phyloP scores from a whole-genome alignment of 1,140 invertebrate genomes.

The Sycobia sp. region DNA sequence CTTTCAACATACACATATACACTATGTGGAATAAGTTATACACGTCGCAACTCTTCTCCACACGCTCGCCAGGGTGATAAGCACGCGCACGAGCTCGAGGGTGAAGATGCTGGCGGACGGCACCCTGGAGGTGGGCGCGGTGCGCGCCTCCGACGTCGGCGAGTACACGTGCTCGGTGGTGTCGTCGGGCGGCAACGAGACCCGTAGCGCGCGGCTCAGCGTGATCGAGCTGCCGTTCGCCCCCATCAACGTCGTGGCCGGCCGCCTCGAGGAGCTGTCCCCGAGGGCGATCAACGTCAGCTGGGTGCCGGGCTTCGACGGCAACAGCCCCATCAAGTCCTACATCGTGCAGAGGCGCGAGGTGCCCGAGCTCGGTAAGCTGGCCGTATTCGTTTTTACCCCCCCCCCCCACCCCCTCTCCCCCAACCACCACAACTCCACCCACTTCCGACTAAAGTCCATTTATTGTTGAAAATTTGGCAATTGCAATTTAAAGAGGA shows the following conservation, averaged over 20 bases:
- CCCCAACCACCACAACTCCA: no score
- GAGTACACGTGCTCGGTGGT: conserved; percentile 81
- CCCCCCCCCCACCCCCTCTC: no score
- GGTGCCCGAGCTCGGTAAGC: conserved; percentile 80
- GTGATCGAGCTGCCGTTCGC: conserved; percentile 94
- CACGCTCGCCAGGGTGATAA: conserved; percentile 66
- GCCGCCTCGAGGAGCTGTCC: conserved; percentile 65
- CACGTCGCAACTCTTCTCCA: no score
- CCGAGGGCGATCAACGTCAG: conserved; percentile 80
- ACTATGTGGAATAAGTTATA: no score
- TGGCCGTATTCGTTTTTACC: no score
- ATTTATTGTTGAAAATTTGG: no score
- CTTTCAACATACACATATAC: no score
- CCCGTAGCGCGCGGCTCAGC: conserved; percentile 78
- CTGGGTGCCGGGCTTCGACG: conserved; percentile 96
- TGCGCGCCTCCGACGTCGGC: conserved; percentile 81
- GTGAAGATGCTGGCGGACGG: conserved; percentile 77
- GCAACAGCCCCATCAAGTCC: conserved; percentile 92
- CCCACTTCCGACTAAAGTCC: no score
- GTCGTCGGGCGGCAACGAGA: conserved; percentile 91
- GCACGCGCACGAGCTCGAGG: conserved; percentile 67
- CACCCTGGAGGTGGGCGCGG: conserved; percentile 79
- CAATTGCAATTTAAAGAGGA: no score
- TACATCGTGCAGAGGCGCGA: conserved; percentile 91
- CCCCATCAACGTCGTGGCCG: conserved; percentile 83